Percentiles rank a stretch among this genome's conserved stretches.
Conservation (phyloP, 1,140 invertebrate genomes). For the Glomeris maerens region DNA sequence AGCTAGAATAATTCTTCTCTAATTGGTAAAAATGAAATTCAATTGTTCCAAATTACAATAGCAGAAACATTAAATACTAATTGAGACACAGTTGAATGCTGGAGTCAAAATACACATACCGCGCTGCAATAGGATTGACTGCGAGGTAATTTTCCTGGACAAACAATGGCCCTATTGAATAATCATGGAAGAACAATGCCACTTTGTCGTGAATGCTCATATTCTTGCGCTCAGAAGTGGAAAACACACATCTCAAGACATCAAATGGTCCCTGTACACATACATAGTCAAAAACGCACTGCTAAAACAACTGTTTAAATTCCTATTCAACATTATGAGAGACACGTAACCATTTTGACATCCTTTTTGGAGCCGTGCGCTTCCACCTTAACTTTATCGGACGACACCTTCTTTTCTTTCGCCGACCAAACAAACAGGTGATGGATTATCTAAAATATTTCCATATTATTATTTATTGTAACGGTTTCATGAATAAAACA, state of each 20-base stretch:
- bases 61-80: too few relatives aligned
- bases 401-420: constrained; percentile 31
- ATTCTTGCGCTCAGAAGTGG: constrained; percentile 56
- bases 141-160: constrained; percentile 94
- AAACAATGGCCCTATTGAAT: constrained; percentile 84
- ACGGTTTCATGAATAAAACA: not conserved
- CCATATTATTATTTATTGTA: too few relatives aligned
- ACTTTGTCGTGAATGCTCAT: constrained; percentile 76
- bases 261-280: constrained; percentile 72
- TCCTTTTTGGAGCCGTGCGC: constrained; percentile 51
- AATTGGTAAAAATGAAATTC: too few relatives aligned
- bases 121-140: constrained; percentile 48
- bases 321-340: constrained; percentile 1
- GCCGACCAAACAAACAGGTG: constrained; percentile 64
- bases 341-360: constrained; percentile 49
- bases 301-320: constrained; percentile 10
- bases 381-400: constrained; percentile 37
- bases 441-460: constrained; percentile 29
- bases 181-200: constrained; percentile 93
- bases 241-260: constrained; percentile 77
- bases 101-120: constrained; percentile 40
- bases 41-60: too few relatives aligned
- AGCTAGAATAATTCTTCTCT: too few relatives aligned
- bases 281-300: constrained; percentile 1
- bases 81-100: too few relatives aligned